These are phyloP conservation scores for Epizoanthus scotinus DNA, from an alignment of 92 coral and sea anemone species.

Conservation along the genomic window DNA sequence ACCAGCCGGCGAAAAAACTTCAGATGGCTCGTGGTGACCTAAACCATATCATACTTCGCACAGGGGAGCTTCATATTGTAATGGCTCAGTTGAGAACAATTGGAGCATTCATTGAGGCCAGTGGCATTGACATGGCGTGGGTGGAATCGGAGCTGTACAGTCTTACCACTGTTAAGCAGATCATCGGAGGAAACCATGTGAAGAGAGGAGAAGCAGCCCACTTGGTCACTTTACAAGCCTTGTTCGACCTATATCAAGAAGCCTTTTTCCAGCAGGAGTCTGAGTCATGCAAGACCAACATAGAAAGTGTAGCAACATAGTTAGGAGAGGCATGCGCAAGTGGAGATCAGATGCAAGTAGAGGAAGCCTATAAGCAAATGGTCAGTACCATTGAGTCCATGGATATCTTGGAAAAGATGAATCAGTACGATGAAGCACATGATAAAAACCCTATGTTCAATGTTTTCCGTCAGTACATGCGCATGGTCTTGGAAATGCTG, in stretches of 20 bases:
- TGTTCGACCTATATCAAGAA: conserved; percentile 36
- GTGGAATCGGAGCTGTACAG: conserved; percentile 53
- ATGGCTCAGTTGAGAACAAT: conserved; percentile 52
- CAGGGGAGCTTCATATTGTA: conserved; percentile 61
- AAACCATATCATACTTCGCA: conserved; percentile 52
- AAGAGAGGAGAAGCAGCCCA: conserved; percentile 60
- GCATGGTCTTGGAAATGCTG: conserved; percentile 56
- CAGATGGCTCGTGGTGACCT: conserved; percentile 65
- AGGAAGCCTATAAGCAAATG: conserved; percentile 1
- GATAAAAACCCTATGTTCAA: conserved; percentile 51
- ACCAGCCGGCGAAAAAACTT: conserved; percentile 63
- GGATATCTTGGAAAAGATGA: conserved; percentile 43
- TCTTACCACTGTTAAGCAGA: conserved; percentile 60
- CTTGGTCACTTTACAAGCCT: conserved; percentile 46
- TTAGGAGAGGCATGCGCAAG: background rate
- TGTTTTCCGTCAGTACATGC: conserved; percentile 50
- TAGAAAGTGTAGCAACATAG: no score
- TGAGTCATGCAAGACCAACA: no score
- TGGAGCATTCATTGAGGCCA: conserved; percentile 48
- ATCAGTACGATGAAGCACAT: conserved; percentile 35
- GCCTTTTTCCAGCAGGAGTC: no score
- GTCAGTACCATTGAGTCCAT: background rate
- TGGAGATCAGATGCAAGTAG: no score
- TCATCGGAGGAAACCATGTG: conserved; percentile 57
- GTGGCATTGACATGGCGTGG: conserved; percentile 55